Evolutionary conservation across 2,797 vertebrate species (phyloP).

Genomic region (Myripristis jacobus): DNA sequence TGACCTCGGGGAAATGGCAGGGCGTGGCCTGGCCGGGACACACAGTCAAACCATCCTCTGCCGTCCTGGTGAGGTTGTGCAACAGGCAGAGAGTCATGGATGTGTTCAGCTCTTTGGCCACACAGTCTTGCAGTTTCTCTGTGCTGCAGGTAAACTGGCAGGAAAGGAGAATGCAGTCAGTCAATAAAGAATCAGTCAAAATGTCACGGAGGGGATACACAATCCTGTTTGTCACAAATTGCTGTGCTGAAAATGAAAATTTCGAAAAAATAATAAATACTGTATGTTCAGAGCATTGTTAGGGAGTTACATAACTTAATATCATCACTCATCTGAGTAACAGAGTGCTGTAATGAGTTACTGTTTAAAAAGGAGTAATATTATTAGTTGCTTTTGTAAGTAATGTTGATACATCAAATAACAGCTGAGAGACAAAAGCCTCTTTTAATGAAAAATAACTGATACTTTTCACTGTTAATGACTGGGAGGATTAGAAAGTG

Average conservation of each 20-base stretch:
- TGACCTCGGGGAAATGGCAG: slow-evolving; percentile 95
- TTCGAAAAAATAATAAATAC: no score
- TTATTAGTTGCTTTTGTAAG: no score
- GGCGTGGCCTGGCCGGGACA: slow-evolving; percentile 82
- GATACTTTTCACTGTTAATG: no score
- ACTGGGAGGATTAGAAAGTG: no score
- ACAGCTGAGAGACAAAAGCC: no score
- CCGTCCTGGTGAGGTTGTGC: slow-evolving; percentile 85
- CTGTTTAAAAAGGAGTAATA: no score
- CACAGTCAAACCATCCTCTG: slow-evolving; percentile 80
- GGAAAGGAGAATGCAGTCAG: slow-evolving; percentile 13
- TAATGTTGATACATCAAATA: no score
- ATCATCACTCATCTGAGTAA: no score
- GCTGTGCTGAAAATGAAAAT: slow-evolving; percentile 19
- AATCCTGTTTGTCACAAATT: background rate
- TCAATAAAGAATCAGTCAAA: slow-evolving; percentile 4
- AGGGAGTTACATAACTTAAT: no score
- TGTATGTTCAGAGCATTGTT: no score
- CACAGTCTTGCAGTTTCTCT: slow-evolving; percentile 84
- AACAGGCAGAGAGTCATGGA: slow-evolving; percentile 88
- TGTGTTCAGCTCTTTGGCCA: slow-evolving; percentile 82
- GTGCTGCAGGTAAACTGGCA: slow-evolving; percentile 92
- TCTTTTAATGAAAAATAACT: no score
- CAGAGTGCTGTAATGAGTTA: no score
- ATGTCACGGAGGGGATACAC: background rate